These are phyloP conservation scores for Siderastrea siderea DNA, from an alignment of 92 coral and sea anemone genomes.

Conservation along the genomic window DNA sequence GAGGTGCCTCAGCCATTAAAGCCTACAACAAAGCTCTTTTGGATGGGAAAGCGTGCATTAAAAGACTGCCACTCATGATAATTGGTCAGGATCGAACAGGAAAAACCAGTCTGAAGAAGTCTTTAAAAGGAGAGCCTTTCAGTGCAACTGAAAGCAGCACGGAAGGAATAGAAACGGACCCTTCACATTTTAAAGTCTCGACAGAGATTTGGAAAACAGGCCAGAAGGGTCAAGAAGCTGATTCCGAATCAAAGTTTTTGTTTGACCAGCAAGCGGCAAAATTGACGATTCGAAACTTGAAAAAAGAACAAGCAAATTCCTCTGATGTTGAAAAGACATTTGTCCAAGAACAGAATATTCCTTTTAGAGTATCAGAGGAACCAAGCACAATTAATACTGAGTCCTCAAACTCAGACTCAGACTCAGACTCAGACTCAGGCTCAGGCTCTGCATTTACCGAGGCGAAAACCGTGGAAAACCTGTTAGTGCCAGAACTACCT, in stretches of 20 bases:
- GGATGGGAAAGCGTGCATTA: not conserved
- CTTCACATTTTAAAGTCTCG: not conserved
- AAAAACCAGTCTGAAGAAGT: not conserved
- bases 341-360: rapidly evolving
- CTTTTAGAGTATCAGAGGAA: too few species aligned
- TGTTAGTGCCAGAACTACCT: too few species aligned
- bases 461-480: too few species aligned
- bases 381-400: not conserved
- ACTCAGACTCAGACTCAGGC: too few species aligned
- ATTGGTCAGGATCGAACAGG: not conserved
- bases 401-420: too few species aligned
- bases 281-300: not conserved
- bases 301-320: too few species aligned
- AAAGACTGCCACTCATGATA: not conserved
- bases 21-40: not conserved
- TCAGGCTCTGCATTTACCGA: too few species aligned
- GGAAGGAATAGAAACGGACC: not conserved
- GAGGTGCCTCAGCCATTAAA: not conserved
- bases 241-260: not conserved
- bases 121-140: not conserved
- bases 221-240: not conserved
- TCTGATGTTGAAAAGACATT: too few species aligned
- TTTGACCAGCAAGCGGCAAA: not conserved
- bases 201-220: not conserved
- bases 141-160: not conserved